Percentiles rank a stretch among this genome's conserved stretches.
phyloP scores from a whole-genome alignment of 2,797 vertebrate genomes.

The Prionace glauca region DNA sequence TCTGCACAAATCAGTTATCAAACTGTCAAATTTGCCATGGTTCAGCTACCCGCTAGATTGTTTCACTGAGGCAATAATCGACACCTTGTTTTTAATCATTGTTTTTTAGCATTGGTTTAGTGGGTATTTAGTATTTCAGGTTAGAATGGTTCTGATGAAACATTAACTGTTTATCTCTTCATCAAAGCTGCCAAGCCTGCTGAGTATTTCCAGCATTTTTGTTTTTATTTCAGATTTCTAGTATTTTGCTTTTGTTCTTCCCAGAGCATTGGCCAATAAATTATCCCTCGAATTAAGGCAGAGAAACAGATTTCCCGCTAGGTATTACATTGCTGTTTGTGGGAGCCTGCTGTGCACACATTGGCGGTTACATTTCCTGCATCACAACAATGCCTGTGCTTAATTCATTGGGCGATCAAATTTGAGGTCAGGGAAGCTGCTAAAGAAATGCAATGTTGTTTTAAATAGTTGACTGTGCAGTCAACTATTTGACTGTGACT shows the following conservation, averaged over 20 bases:
- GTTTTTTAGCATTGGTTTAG: background rate
- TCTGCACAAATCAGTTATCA: background rate
- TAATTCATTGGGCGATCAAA: background rate
- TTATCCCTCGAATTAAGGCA: background rate
- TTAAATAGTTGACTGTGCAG: background rate
- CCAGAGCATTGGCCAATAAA: background rate
- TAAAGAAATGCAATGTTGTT: background rate
- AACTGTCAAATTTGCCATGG: background rate
- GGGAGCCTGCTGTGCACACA: background rate
- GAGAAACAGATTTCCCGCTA: background rate
- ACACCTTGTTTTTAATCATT: background rate
- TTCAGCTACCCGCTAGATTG: background rate
- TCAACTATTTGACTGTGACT: background rate
- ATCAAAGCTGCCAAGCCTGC: background rate
- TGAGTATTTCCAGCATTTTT: background rate
- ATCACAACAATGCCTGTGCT: background rate
- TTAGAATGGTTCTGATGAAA: background rate
- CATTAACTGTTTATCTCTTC: background rate
- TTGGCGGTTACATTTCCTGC: background rate
- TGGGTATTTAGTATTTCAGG: background rate
- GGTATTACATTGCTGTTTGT: background rate
- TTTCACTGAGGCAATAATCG: background rate
- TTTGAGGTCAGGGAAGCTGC: background rate
- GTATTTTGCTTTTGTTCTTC: background rate
- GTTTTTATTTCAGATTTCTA: background rate